Evolutionary conservation across 2,797 vertebrate genomes (phyloP).

Genomic region (Cottoperca gobio): DNA sequence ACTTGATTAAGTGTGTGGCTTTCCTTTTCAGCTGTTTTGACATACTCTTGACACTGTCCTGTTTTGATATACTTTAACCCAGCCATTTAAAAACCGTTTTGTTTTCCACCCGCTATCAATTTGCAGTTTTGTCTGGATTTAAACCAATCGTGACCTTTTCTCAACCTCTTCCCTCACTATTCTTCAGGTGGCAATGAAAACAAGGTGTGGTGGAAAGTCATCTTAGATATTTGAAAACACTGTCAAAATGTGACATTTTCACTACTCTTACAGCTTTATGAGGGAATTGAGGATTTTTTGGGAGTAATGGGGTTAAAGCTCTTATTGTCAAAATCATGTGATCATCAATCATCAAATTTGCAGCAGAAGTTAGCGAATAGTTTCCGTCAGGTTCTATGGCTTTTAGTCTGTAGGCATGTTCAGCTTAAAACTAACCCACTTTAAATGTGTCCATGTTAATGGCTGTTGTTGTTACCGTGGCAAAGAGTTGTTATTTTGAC

Average conservation of each 20-base stretch:
- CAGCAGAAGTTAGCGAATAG: constrained; percentile 75
- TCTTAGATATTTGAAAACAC: constrained; percentile 49
- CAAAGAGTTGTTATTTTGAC: too few species aligned
- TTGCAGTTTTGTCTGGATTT: constrained; percentile 35
- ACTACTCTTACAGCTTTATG: constrained; percentile 65
- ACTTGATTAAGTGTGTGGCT: constrained; percentile 59
- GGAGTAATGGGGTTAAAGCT: constrained; percentile 77
- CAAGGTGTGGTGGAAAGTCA: constrained; percentile 51
- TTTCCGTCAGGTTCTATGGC: constrained; percentile 55
- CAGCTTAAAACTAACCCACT: constrained; percentile 28
- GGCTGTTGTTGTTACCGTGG: not conserved
- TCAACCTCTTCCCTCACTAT: constrained; percentile 21
- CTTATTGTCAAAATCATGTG: constrained; percentile 84
- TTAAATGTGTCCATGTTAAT: constrained; percentile 30
- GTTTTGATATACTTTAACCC: constrained; percentile 51
- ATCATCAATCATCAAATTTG: constrained; percentile 85
- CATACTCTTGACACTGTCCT: constrained; percentile 27
- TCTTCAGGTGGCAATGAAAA: constrained; percentile 35
- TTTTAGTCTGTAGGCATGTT: constrained; percentile 9
- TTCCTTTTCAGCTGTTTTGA: constrained; percentile 58
- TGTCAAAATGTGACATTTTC: constrained; percentile 79
- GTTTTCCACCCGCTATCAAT: constrained; percentile 35
- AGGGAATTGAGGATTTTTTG: constrained; percentile 77
- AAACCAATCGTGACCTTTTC: constrained; percentile 31
- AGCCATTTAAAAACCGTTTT: constrained; percentile 45